A percentile compares a stretch with the other conserved stretches of the same genome.
These are phyloP conservation scores for Drosophila trapezifrons DNA, from an alignment of 1,140 invertebrate genomes.

Conservation along the genomic window DNA sequence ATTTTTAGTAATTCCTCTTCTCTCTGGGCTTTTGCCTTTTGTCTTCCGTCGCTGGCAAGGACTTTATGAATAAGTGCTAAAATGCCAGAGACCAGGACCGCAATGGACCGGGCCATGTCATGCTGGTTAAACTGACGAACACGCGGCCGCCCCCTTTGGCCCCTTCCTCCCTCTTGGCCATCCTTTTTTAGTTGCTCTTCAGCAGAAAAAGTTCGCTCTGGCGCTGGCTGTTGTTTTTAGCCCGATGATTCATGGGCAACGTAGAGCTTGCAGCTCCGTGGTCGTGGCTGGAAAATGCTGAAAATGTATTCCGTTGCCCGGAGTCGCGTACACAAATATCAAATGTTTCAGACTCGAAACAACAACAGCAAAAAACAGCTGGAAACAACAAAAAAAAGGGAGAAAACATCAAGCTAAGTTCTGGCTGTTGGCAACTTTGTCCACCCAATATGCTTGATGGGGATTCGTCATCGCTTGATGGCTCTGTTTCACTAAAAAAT, in stretches of 20 bases:
- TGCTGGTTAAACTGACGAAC: constrained; percentile 84
- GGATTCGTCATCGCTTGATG: constrained; percentile 50
- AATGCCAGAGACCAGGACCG: constrained; percentile 84
- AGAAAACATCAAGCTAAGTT: too few relatives aligned
- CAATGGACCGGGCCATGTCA: constrained; percentile 84
- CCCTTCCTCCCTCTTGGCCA: constrained; percentile 5
- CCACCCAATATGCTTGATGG: constrained; percentile 66
- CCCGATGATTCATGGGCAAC: constrained; percentile 75
- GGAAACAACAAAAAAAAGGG: constrained; percentile 7
- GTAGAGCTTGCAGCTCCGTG: constrained; percentile 59
- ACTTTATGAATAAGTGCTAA: constrained; percentile 84
- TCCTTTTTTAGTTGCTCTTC: constrained; percentile 21
- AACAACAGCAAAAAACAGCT: background rate
- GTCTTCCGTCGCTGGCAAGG: constrained; percentile 65
- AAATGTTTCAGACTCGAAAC: constrained; percentile 22
- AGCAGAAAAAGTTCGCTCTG: constrained; percentile 37
- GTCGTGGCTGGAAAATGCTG: constrained; percentile 52
- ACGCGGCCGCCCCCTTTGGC: constrained; percentile 31
- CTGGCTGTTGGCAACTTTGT: constrained; percentile 52
- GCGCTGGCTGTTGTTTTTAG: constrained; percentile 55
- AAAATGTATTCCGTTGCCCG: constrained; percentile 42
- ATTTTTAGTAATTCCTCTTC: constrained; percentile 81
- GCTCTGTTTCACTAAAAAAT: constrained; percentile 33
- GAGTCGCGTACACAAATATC: constrained; percentile 29
- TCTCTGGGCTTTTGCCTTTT: constrained; percentile 49